phyloP scores from a whole-genome alignment of 2,113 vertebrate species.

The Chaenocephalus aceratus region DNA sequence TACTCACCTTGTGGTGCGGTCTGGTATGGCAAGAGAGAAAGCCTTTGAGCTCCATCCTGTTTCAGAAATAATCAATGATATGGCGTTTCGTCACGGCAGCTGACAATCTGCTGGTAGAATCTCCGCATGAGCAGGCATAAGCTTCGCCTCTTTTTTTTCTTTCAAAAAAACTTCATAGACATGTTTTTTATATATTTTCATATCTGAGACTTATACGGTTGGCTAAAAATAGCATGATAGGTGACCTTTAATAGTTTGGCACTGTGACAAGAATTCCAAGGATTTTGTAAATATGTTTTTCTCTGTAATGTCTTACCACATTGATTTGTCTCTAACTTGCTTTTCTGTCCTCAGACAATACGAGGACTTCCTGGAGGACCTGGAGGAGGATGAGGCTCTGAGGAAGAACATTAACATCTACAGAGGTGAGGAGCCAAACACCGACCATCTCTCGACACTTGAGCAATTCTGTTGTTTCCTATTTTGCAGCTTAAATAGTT shows the following conservation, averaged over 20 bases:
- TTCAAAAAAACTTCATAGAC: too few species aligned
- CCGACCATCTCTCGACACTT: not conserved
- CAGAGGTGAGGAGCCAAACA: constrained; percentile 83
- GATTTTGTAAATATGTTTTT: constrained; percentile 1
- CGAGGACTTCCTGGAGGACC: constrained; percentile 97
- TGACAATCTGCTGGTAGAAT: too few species aligned
- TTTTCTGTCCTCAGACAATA: constrained; percentile 87
- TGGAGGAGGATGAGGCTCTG: constrained; percentile 96
- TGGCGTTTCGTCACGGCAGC: too few species aligned
- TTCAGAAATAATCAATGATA: too few species aligned
- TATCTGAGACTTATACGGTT: too few species aligned
- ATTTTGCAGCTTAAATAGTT: constrained; percentile 6
- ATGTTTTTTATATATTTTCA: too few species aligned
- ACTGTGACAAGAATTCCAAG: not conserved
- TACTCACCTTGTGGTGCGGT: too few species aligned
- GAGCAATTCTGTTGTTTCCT: not conserved
- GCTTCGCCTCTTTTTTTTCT: too few species aligned
- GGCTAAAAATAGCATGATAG: too few species aligned
- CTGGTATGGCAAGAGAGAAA: too few species aligned
- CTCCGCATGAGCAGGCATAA: too few species aligned
- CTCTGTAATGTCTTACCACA: not conserved
- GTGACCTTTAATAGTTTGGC: constrained; percentile 8
- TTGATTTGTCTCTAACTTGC: not conserved
- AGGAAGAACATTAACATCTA: constrained; percentile 98
- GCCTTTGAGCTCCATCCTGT: too few species aligned